Evolutionary conservation across 2,888 invertebrate species (phyloP), one percentile per base, ranked within the genome.

Genomic region (Eucera pruinosa): DNA sequence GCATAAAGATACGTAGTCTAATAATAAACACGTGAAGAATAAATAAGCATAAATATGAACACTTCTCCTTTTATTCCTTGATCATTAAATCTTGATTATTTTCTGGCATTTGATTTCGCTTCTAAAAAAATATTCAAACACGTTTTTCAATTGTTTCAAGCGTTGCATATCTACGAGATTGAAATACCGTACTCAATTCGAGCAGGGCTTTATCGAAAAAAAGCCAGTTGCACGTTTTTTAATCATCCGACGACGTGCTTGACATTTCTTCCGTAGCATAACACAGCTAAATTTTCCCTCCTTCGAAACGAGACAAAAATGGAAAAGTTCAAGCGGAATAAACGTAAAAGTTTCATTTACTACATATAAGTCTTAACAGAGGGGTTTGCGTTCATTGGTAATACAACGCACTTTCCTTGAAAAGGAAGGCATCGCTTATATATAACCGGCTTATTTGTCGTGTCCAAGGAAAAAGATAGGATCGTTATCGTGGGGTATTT

Each of bases 381-480:
- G 52, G n/a, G 62, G 39, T 11, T 68, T 25, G 18, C 23, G 62
- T 64, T 68, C 77, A 77, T 77, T 68, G 77, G 77, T 77, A 80
- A 70, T 50, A 66, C 48, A 57, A 41, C 57, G 55, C 39, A 45
- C 73, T 68, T 71, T 78, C 72, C 66, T 61, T 68, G 68, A 70
- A 74, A 57, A 73, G 65, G 65, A 82, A 61, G 66, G 55, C 72
- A 68, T 62, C 54, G 60, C 60, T 73, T 76, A 84, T 84, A 83
- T 84, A 84, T 85, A 85, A 70, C 78, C 75, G 39, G 70, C 76
- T 84, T 84, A 82, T 85, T 83, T 82, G 71, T 69, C 73, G 78
- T 62, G 69, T 64, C 70, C 72, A 78, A 78, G 79, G 78, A 64
- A 64, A 78, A 77, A 43, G 64, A 60, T 50, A 45, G 54, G 76